Conservation (phyloP, 2,888 invertebrate genomes). For the Drosophila pseudotakahashii region DNA sequence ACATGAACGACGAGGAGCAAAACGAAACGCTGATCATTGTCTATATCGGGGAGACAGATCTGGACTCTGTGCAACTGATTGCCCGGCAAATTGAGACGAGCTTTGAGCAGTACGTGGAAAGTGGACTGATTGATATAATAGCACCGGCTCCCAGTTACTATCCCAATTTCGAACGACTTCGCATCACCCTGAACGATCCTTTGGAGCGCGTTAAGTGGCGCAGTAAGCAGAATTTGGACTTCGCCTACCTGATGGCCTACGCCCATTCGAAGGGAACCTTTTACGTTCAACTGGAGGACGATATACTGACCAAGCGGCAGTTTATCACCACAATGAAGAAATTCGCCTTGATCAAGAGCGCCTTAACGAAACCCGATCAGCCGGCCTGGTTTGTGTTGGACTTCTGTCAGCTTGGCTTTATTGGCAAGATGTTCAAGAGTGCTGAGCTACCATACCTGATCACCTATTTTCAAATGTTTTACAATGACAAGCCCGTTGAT, state of each 20-base stretch:
- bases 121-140: slow-evolving; percentile 94
- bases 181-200: slow-evolving; percentile 93
- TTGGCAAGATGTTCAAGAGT: slow-evolving; percentile 95
- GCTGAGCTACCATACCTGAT: slow-evolving; percentile 93
- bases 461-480: slow-evolving; percentile 97
- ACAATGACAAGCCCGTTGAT: slow-evolving; percentile 97
- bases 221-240: slow-evolving; percentile 97
- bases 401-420: slow-evolving; percentile 97
- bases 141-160: slow-evolving; percentile 94
- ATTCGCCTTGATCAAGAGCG: slow-evolving; percentile 91
- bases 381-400: slow-evolving; percentile 95
- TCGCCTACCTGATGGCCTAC: slow-evolving; percentile 97
- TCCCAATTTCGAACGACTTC: slow-evolving; percentile 91
- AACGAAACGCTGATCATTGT: slow-evolving; percentile 93
- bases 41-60: slow-evolving; percentile 93
- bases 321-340: slow-evolving; percentile 94
- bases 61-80: slow-evolving; percentile 89
- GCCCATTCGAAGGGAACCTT: slow-evolving; percentile 93
- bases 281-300: slow-evolving; percentile 97
- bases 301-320: slow-evolving; percentile 93
- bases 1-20: slow-evolving; percentile 89
- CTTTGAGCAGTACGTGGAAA: slow-evolving; percentile 90
- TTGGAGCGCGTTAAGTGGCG: slow-evolving; percentile 94
- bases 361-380: slow-evolving; percentile 85
- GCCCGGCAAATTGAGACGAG: slow-evolving; percentile 91